phyloP scores from a whole-genome alignment of 1,140 invertebrate genomes.

The Alviniconcha marisindica region DNA sequence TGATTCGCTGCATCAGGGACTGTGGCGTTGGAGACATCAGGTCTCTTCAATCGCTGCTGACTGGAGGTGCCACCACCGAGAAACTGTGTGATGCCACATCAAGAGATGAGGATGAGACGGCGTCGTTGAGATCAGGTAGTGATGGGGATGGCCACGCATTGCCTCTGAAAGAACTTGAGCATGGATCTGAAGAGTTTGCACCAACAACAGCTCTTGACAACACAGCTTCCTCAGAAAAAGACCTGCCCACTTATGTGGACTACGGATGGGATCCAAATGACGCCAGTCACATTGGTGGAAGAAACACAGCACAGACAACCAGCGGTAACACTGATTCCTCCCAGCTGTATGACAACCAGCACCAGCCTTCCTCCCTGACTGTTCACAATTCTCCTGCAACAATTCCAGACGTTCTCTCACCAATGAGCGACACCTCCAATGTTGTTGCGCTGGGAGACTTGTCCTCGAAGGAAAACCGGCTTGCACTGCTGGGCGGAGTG shows the following conservation, averaged over 20 bases:
- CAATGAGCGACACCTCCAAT: constrained; percentile 29
- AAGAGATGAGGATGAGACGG: no score
- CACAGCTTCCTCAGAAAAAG: no score
- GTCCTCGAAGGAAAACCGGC: constrained; percentile 57
- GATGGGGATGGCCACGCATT: no score
- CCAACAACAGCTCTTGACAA: no score
- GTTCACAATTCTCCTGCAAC: neutral
- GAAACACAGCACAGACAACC: neutral
- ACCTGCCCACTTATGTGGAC: neutral
- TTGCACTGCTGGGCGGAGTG: constrained; percentile 88
- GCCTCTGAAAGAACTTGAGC: no score
- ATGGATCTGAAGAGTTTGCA: no score
- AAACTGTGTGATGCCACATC: no score
- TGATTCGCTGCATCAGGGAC: constrained; percentile 86
- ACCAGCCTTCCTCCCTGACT: neutral
- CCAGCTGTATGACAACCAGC: neutral
- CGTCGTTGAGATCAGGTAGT: no score
- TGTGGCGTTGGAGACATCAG: constrained; percentile 83
- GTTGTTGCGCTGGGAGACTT: constrained; percentile 42
- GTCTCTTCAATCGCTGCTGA: neutral
- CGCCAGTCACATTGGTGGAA: neutral
- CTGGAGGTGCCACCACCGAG: neutral
- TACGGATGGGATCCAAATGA: neutral
- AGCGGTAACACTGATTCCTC: neutral
- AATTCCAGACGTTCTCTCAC: constrained; percentile 49